Percentiles rank a stretch among this genome's conserved stretches.
Conservation (phyloP, 1,140 invertebrate species). For the Onthophagus taurus region DNA sequence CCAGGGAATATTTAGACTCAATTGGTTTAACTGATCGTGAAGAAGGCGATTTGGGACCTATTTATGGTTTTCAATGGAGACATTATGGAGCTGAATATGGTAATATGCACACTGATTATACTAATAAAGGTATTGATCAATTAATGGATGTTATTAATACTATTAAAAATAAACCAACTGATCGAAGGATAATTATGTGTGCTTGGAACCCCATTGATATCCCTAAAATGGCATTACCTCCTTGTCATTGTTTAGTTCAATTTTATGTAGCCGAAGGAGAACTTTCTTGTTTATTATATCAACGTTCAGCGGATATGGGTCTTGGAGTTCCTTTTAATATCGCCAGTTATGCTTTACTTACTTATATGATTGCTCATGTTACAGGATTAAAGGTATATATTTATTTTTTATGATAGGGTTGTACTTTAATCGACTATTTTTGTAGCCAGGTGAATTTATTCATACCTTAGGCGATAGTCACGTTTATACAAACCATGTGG, state of each 20-base stretch:
- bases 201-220: constrained; percentile 94
- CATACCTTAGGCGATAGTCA: constrained; percentile 96
- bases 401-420: constrained; percentile 4
- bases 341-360: constrained; percentile 91
- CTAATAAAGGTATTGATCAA: constrained; percentile 86
- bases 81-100: constrained; percentile 94
- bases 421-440: constrained; percentile 28
- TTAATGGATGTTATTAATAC: constrained; percentile 75
- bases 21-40: constrained; percentile 76
- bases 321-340: constrained; percentile 99
- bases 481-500: constrained; percentile 89
- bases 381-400: constrained; percentile 64
- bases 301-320: constrained; percentile 96
- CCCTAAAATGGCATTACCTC: constrained; percentile 89
- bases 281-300: constrained; percentile 88
- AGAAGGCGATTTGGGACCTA: constrained; percentile 94
- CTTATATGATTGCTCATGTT: constrained; percentile 93
- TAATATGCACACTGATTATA: constrained; percentile 77
- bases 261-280: constrained; percentile 85
- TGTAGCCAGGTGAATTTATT: constrained; percentile 86
- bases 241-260: constrained; percentile 91
- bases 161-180: constrained; percentile 76
- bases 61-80: constrained; percentile 99
- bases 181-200: constrained; percentile 85
- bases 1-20: constrained; percentile 81